Evolutionary conservation across 2,888 invertebrate species (phyloP), one percentile per base, ranked within the genome.

Genomic region (Hybos culiciformis): DNA sequence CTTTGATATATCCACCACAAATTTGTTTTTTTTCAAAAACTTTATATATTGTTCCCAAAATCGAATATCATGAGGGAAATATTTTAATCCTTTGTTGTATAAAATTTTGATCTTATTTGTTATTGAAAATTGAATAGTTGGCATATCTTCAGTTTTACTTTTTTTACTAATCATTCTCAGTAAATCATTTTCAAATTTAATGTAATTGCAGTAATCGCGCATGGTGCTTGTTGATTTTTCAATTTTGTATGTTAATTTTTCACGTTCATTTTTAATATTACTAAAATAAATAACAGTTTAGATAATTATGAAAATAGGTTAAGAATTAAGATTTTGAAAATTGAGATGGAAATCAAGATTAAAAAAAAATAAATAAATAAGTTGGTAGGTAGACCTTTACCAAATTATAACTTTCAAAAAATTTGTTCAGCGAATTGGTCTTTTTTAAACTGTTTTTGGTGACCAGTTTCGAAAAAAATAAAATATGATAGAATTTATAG

Each of bases 1-100:
- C 14, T 70, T 67, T 9, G 74, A 70, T 15, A 75, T 70, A 37
- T 74, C 71, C 41, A 68, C 59, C 19, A 69, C 61, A 52, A 72
- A 74, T 8, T 73, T 70, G 20, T 77, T 75, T 58, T 75, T 73
- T 53, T 75, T 79, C 54, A 82, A 82, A 60, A 87, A 90, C 54
- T 82, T 80, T 41, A 90, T 78, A 55, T 82, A 83, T 34, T 80
- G 78, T 54, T 83, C 70, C 77, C 83, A 86, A 43, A 88, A 69
- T 50, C 78, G 72, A 31, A 80, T 64, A 56, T 88, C 83, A 55
- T 78, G 73, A 53, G 80, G 75, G 56, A 80, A 87, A 49, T 76
- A 70, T 24, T 70, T 69, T 42, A 81, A 70, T 17, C 78, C 77
- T 52, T 77, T 78, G 57, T 77, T 79, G 57, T 83, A 90, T 18